phyloP scores from a whole-genome alignment of 1,140 invertebrate genomes.

The Nasonia giraulti region DNA sequence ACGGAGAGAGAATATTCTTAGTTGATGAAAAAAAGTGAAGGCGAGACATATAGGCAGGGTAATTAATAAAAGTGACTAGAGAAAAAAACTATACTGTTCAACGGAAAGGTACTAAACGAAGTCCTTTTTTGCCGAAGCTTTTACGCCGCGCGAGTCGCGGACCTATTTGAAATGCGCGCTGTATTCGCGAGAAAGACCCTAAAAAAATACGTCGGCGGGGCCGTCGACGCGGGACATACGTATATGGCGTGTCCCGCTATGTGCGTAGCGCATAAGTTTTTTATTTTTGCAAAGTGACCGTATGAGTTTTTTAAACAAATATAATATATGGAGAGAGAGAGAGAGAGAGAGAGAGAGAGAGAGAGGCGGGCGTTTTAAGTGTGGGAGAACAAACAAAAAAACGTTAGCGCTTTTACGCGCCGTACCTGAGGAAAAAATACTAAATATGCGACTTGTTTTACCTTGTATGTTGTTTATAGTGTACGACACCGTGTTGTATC shows the following conservation, averaged over 20 bases:
- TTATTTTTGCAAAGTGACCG: constrained; percentile 35
- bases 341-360: background rate
- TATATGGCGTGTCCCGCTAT: background rate
- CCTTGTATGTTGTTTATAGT: constrained; percentile 37
- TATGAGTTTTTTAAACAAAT: constrained; percentile 17
- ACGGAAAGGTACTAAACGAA: constrained; percentile 27
- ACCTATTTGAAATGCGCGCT: background rate
- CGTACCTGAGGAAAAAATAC: constrained; percentile 40
- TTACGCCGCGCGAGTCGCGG: constrained; percentile 14
- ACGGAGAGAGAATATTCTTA: background rate
- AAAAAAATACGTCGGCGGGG: background rate
- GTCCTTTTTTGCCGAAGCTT: constrained; percentile 26
- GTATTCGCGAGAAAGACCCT: background rate
- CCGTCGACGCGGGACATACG: background rate
- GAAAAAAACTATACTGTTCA: background rate
- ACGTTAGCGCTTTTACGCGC: constrained; percentile 25
- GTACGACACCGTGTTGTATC: constrained; percentile 26
- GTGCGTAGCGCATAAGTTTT: constrained; percentile 8
- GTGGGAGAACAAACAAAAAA: background rate
- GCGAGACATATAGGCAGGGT: background rate
- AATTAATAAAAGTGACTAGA: constrained; percentile 1
- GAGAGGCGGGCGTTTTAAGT: background rate
- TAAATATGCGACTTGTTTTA: constrained; percentile 36
- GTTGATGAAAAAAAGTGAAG: background rate
- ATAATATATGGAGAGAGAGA: background rate